Evolutionary conservation across 37 sponge, comb jelly and placozoan genomes (phyloP), one percentile per base, ranked within the genome.

Genomic region (Ephydatia muelleri): DNA sequence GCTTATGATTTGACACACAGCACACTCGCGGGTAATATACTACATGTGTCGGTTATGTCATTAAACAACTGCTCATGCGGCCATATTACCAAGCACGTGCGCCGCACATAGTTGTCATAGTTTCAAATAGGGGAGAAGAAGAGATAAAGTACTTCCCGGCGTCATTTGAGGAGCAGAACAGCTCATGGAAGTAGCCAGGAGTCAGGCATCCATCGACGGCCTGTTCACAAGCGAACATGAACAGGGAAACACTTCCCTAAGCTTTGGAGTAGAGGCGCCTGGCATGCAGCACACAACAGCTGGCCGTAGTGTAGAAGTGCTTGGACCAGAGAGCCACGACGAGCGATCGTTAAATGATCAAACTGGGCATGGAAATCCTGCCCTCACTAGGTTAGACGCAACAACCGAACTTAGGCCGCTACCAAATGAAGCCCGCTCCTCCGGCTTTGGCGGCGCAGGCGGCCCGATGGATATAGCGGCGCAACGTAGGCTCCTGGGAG

Each of bases 391-490:
- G 23, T 23, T 65, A 79, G 80, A 79, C 80, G 65, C 57, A 65
- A 79, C n/a, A n/a, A n/a, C 36, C 47, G 66, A 79, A 67, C 80
- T 67, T 36, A 57, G 21, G 16, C 21, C 57, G 57, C 0, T 57
- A 57, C 57, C 57, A 57, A 71, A 71, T 33, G 72, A 71, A 71
- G 32, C 32, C 32, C 72, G 32, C 33, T 31, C 33, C 32, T 33
- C 32, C 72, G 30, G 72, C 32, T 71, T 31, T 34, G 72, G 32
- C 32, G 72, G 32, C 72, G 30, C 32, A 48, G 43, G 68, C 71
- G 80, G 68, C 78, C 73, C 30, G 31, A 22, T 88, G 19, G 88
- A 88, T 49, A 75, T 88, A 68, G 88, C 82, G 33, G 77, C 76
- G 31, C 64, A 76, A 64, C 77, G 88, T 26, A 25, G 66, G 38